Percentiles rank a stretch among this genome's conserved stretches.
phyloP scores from a whole-genome alignment of 1,140 invertebrate genomes.

The Batillaria attramentaria region DNA sequence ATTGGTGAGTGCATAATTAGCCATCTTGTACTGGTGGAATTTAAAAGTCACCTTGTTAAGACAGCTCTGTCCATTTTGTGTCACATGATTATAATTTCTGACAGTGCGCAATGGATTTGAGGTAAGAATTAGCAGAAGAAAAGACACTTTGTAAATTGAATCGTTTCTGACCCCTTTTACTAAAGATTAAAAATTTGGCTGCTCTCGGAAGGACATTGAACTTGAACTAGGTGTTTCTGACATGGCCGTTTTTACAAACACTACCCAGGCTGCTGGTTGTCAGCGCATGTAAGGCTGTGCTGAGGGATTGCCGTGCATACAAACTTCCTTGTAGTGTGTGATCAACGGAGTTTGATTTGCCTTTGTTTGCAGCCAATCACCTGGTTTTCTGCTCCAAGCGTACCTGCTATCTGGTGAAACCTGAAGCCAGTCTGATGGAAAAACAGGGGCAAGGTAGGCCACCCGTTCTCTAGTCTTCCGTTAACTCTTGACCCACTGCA shows the following conservation, averaged over 20 bases:
- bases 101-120: not conserved
- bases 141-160: not conserved
- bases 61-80: not conserved
- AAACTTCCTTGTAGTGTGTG: no score
- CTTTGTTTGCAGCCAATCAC: conserved; percentile 63
- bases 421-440: conserved; percentile 40
- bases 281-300: no score
- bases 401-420: conserved; percentile 59
- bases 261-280: no score
- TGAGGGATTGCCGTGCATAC: no score
- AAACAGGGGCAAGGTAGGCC: conserved; percentile 27
- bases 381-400: conserved; percentile 66
- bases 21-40: no score
- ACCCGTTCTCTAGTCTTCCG: not conserved
- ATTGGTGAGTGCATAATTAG: conserved; percentile 57
- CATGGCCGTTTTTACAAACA: no score
- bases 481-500: no score
- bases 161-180: no score
- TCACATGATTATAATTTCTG: not conserved
- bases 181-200: no score
- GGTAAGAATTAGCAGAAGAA: not conserved
- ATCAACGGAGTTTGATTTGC: no score
- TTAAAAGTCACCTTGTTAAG: not conserved
- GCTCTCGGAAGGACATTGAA: no score
- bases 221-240: no score